Conservation (phyloP, 1,140 invertebrate species). For the Aphelenchoides fujianensis region DNA sequence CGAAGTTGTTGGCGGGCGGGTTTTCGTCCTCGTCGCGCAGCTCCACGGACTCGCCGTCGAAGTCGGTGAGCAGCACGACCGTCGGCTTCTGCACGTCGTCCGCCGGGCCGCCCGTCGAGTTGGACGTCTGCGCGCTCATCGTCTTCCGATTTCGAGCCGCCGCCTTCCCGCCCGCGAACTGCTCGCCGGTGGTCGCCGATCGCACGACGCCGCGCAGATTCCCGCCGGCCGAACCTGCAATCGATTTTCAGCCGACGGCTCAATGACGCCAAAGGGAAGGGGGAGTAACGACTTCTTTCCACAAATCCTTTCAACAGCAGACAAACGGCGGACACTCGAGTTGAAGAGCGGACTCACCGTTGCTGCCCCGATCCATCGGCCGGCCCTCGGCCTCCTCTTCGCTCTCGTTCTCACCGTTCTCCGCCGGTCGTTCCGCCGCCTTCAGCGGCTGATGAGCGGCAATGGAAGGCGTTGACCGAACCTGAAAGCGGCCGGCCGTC, state of each 20-base stretch:
- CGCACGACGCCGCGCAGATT: neutral
- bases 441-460: neutral
- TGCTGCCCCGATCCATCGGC: neutral
- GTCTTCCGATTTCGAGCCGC: neutral
- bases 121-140: slow-evolving; percentile 3
- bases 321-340: neutral
- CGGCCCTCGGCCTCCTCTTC: neutral
- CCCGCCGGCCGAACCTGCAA: neutral
- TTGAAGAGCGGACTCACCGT: neutral
- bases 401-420: neutral
- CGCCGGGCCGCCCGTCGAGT: neutral
- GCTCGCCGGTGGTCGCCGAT: slow-evolving; percentile 2
- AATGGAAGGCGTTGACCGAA: neutral
- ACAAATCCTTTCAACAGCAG: no score
- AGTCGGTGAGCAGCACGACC: slow-evolving; percentile 3
- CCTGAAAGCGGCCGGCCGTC: neutral
- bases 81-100: slow-evolving; percentile 5
- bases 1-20: neutral
- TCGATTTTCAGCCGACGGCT: neutral
- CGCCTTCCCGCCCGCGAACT: neutral
- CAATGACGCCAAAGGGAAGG: neutral
- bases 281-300: neutral
- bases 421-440: neutral
- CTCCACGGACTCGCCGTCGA: neutral
- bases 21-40: neutral